Conservation (phyloP, 2,888 invertebrate genomes). For the Melieria crassipennis region DNA sequence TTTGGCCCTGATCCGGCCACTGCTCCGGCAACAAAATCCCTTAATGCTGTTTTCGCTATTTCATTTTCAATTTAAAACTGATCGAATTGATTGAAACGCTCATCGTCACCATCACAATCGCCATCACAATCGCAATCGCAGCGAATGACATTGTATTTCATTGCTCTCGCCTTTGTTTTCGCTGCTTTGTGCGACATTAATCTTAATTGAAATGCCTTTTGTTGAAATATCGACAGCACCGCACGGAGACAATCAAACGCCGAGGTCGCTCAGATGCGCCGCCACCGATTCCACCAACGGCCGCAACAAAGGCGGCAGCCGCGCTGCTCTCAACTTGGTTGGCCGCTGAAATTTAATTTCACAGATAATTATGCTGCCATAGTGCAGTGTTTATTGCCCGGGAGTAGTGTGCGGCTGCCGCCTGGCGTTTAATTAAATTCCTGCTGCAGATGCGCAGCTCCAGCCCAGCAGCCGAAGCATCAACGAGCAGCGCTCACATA, state of each 20-base stretch:
- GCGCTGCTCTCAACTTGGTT: background rate
- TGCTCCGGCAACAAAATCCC: too few species aligned
- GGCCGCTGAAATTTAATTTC: conserved; percentile 24
- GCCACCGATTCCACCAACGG: background rate
- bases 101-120: too few species aligned
- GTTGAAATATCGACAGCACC: conserved; percentile 3
- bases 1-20: too few species aligned
- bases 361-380: conserved; percentile 28
- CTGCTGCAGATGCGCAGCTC: conserved; percentile 2
- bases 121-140: too few species aligned
- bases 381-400: background rate
- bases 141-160: background rate
- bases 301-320: background rate
- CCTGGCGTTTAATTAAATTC: conserved; percentile 20
- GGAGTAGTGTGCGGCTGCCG: background rate
- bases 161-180: conserved; percentile 13
- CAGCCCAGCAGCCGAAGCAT: background rate
- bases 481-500: too few species aligned
- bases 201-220: conserved; percentile 32
- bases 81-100: too few species aligned
- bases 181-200: conserved; percentile 29
- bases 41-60: too few species aligned
- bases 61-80: too few species aligned
- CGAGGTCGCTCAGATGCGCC: too few species aligned
- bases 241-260: too few species aligned